These are phyloP conservation scores for Zoanthus sociatus DNA, from an alignment of 92 coral and sea anemone genomes.

Conservation along the genomic window DNA sequence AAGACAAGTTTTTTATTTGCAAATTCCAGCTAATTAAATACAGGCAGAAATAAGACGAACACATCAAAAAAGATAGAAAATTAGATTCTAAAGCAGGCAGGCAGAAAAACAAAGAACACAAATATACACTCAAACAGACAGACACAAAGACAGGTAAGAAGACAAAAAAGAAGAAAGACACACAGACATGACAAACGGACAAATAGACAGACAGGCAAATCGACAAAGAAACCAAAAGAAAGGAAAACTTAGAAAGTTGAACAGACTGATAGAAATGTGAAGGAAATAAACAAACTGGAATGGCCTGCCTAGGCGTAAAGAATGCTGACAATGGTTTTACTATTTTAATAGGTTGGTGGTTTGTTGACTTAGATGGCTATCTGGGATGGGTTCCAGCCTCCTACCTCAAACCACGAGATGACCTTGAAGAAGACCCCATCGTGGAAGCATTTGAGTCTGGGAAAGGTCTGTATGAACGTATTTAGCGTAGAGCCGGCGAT, in stretches of 20 bases:
- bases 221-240: neutral
- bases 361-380: slow-evolving; percentile 93
- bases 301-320: neutral
- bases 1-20: too few species aligned
- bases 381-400: slow-evolving; percentile 99
- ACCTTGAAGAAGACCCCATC: slow-evolving; percentile 69
- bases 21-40: too few species aligned
- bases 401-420: slow-evolving; percentile 91
- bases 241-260: too few species aligned
- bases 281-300: too few species aligned
- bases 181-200: neutral
- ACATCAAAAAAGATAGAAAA: too few species aligned
- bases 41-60: too few species aligned
- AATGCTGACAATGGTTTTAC: neutral
- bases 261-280: too few species aligned
- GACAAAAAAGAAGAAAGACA: too few species aligned
- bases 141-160: neutral
- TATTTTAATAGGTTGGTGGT: slow-evolving; percentile 91
- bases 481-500: neutral
- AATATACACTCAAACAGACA: neutral
- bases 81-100: too few species aligned
- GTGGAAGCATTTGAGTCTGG: slow-evolving; percentile 72
- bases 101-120: too few species aligned
- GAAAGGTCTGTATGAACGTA: slow-evolving; percentile 50
- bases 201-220: neutral